Base-by-base conservation (phyloP, 2,888 invertebrate species). In the Papilio protenor region DNA sequence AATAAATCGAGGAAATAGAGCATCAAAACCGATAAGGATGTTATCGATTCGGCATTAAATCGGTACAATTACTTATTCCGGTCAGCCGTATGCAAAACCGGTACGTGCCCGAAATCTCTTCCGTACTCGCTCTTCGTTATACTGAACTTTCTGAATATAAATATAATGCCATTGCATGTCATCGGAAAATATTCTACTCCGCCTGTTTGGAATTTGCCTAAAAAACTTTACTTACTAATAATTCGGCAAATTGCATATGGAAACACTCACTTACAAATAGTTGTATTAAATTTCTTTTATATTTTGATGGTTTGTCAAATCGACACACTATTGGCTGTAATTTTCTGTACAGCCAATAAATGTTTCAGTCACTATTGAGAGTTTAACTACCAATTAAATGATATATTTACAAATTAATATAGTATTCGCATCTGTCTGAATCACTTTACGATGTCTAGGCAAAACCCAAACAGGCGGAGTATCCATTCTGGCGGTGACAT, bases 1-100 rank as follows among this genome's bases (percentile, higher is more conserved):
- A 49, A 64, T 64, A 57, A 69, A 57, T 70, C 18, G 55, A 2
- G 8, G 5, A 33, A 59, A 72, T 73, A 52, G 52, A 61, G 61
- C 52, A 40, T 52, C 73, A 55, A 66, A 21, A 57, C 66, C 73
- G 73, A 77, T 73, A 73, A 73, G 72, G 21, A 55, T 23, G 14
- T 73, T 73, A 77, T 77, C 73, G 77, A 73, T 70, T 74, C 70
- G 23, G 21, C 77, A 75, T 77, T 77, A 77, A 77, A 74, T 77
- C 72, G 27, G 59, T 83, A 85, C 87, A 87, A 89, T 91, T 90
- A 88, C 83, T 83, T 90, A 91, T 91, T 91, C 91, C 81, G 84
- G 84, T 87, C 91, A 88, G 86, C 81, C 77, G 77, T 86, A 90
- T 89, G 90, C 87, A 89, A 90, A 90, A 86, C 83, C 81, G 84